These are phyloP conservation scores for Fregata magnificens DNA, from an alignment of 2,113 vertebrate genomes.

Conservation along the genomic window DNA sequence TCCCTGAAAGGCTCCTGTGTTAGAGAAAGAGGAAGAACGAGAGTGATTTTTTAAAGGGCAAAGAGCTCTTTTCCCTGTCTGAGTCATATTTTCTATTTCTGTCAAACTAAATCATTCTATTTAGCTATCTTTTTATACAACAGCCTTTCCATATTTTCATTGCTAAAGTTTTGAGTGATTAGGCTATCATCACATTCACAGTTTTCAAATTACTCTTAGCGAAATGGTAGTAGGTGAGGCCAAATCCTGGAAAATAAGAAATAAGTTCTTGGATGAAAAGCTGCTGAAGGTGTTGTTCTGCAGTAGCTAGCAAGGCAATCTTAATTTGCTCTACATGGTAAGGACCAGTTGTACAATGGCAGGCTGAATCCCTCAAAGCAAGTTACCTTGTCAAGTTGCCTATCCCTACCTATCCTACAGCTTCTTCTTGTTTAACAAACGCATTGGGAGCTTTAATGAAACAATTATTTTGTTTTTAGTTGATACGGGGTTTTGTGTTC, in stretches of 20 bases:
- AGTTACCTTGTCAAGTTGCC: not conserved
- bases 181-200: not conserved
- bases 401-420: not conserved
- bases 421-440: not conserved
- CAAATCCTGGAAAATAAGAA: not conserved
- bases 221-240: not conserved
- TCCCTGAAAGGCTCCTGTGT: conserved; percentile 4
- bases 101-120: not conserved
- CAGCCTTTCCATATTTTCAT: not conserved
- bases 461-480: not conserved
- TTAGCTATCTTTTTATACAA: conserved; percentile 11
- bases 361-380: not conserved
- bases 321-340: not conserved
- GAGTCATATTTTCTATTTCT: conserved; percentile 40
- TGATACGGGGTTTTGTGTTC: not conserved
- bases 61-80: not conserved
- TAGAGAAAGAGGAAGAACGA: not conserved
- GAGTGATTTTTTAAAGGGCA: conserved; percentile 42
- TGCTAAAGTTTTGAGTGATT: conserved; percentile 15
- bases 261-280: not conserved
- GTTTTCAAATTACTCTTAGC: not conserved
- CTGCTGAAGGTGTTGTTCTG: not conserved
- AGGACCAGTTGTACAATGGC: not conserved
- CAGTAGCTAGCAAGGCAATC: not conserved
- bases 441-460: not conserved